Percentiles rank a stretch among this genome's conserved stretches.
Evolutionary conservation across 2,797 vertebrate species (phyloP).

Genomic region (Pterois miles): DNA sequence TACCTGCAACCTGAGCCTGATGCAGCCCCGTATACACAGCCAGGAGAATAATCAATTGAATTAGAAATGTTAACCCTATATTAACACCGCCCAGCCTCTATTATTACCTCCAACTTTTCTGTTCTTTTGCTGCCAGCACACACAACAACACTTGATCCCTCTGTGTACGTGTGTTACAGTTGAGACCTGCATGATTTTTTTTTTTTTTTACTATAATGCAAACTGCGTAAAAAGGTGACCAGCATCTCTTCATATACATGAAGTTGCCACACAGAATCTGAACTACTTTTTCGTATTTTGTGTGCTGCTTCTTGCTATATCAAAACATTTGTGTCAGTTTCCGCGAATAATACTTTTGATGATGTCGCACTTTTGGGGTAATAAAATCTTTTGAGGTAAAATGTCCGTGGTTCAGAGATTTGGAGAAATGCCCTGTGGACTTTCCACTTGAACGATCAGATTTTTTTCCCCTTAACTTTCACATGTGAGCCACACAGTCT

Average conservation of each 20-base stretch:
- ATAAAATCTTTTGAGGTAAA: constrained; percentile 30
- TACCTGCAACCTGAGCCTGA: constrained; percentile 81
- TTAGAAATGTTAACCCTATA: constrained; percentile 75
- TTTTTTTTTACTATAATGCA: background rate
- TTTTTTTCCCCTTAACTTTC: constrained; percentile 12
- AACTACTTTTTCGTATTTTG: background rate
- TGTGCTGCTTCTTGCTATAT: background rate
- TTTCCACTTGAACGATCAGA: constrained; percentile 30
- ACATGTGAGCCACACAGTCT: background rate
- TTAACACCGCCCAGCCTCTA: constrained; percentile 49
- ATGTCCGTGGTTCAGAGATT: constrained; percentile 30
- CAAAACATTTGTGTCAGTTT: constrained; percentile 7
- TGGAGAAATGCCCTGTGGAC: constrained; percentile 22
- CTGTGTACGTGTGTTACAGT: background rate
- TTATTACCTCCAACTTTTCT: constrained; percentile 49
- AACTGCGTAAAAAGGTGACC: background rate
- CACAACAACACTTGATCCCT: constrained; percentile 34
- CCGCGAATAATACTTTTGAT: constrained; percentile 3
- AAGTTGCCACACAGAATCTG: background rate
- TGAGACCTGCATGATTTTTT: background rate
- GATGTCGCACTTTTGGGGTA: constrained; percentile 12
- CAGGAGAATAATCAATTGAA: constrained; percentile 73
- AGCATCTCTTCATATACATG: background rate
- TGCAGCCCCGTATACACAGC: constrained; percentile 47
- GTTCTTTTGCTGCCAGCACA: constrained; percentile 16